Base-by-base conservation (phyloP, 2,888 invertebrate genomes). In the Catocala sponsa region DNA sequence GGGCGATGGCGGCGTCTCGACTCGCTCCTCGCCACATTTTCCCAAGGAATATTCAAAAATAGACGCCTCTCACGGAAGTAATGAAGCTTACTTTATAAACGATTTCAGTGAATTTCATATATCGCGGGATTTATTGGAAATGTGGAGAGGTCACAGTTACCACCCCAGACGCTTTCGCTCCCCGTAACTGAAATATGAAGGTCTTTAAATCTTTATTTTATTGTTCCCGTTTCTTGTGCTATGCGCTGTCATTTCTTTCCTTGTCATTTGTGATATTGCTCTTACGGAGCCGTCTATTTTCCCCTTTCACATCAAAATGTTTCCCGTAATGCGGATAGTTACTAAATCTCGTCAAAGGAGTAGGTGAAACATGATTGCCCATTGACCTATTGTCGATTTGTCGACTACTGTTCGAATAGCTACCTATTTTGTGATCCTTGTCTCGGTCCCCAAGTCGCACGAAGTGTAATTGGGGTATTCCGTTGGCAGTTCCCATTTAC, bases 41-140 rank as follows among this genome's bases (percentile, higher is more conserved):
- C 79, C 68, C 80, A 72, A 75, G 69, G 81, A 87, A 88, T 87
- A 87, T 88, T 88, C 84, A 85, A 87, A 87, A 88, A 88, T 86
- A 84, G 82, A 85, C 81, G 75, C 72, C 69, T 80, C 73, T 67
- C 72, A 65, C 85, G 88, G 85, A 91, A 86, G 88, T 89, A 90
- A 91, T 88, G 89, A 89, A 86, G 88, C 90, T 88, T 86, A 87
- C 87, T 86, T 87, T 84, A 86, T 90, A 89, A 90, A 86, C 83
- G 89, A 86, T 89, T 90, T 79, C 84, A 84, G 78, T 79, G 83
- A 86, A 86, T 88, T 90, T 87, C 85, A 86, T 86, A 88, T 83
- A 84, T 84, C 80, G 82, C 68, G 70, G 76, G 82, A 82, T 88
- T 89, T 88, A 90, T 90, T 89, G 87, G 78, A 84, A 85, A 85